Evolutionary conservation across 2,888 invertebrate genomes (phyloP).

Genomic region (Teinopalpus imperialis): DNA sequence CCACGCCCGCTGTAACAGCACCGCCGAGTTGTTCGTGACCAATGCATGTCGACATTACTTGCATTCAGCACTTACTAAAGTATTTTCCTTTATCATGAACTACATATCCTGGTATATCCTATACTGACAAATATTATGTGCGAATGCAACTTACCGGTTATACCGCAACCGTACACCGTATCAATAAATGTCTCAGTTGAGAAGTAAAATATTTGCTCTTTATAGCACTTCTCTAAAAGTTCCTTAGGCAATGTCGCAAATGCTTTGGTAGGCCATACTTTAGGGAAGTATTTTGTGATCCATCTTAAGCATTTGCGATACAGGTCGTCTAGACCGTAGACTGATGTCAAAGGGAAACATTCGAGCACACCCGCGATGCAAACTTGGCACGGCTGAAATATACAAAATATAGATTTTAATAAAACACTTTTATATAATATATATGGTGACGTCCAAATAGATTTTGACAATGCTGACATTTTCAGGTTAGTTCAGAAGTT

Average conservation of each 20-base stretch:
- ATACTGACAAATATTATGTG: too few relatives aligned
- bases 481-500: too few relatives aligned
- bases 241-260: slow-evolving; percentile 93
- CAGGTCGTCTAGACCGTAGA: slow-evolving; percentile 93
- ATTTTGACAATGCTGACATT: too few relatives aligned
- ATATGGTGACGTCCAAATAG: too few relatives aligned
- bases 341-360: slow-evolving; percentile 91
- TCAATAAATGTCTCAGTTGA: slow-evolving; percentile 91
- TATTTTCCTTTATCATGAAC: too few relatives aligned
- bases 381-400: slow-evolving; percentile 92
- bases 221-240: slow-evolving; percentile 91
- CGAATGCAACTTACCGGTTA: slow-evolving; percentile 83
- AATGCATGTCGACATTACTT: too few relatives aligned
- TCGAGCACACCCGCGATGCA: slow-evolving; percentile 94
- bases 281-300: slow-evolving; percentile 91
- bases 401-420: too few relatives aligned
- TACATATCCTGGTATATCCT: too few relatives aligned
- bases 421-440: too few relatives aligned
- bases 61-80: too few relatives aligned
- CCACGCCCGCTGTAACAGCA: too few relatives aligned
- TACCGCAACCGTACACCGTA: slow-evolving; percentile 91
- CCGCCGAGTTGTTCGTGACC: too few relatives aligned
- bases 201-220: slow-evolving; percentile 90
- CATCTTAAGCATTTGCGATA: slow-evolving; percentile 93
- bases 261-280: slow-evolving; percentile 95